Evolutionary conservation across 2,113 vertebrate genomes (phyloP), one percentile per base, ranked within the genome.

Genomic region (Embiotoca jacksoni): DNA sequence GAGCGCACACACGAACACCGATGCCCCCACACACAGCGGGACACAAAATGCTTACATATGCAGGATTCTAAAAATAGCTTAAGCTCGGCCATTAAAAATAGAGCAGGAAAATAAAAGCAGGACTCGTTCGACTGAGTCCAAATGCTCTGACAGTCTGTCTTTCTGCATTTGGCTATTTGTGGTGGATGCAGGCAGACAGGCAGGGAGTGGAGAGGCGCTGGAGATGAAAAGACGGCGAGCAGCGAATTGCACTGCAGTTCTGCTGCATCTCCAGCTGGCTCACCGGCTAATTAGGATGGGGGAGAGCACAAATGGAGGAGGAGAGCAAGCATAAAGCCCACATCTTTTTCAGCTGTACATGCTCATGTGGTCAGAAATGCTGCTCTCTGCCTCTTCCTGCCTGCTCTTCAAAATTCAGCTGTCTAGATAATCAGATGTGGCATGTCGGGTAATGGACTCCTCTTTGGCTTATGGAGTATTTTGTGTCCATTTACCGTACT

Each of bases 121-220:
- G 73, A 80, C 80, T 85, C 63, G 78, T 83, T 86, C 36, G 65
- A 72, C 86, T 86, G 92, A 88, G 88, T 92, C 74, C 90, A 91
- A 93, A 91, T 75, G 86, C 87, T 90, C 75, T 93, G 92, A 92
- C 91, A 90, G 86, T 91, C 88, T 93, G 89, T 93, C 91, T 91
- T 81, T 85, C 79, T 89, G 81, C 90, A 91, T 93, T 89, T 82
- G 86, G 90, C 67, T 88, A 80, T 93, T 92, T 88, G 86, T 82
- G 89, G 88, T 35, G 46, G 90, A 92, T 30, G 53, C 84, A 81
- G 83, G 69, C 74, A 88, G 83, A 68, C 75, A 80, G 81, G 46
- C 69, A 61, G 59, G 58, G 69, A 65, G 53, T 46, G 74, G 84
- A 89, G 75, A 81, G 85, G 73, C 30, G 54, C 72, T 75, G 86